Evolutionary conservation across 1,140 invertebrate genomes (phyloP).

Genomic region (Rhagoletis pomonella): DNA sequence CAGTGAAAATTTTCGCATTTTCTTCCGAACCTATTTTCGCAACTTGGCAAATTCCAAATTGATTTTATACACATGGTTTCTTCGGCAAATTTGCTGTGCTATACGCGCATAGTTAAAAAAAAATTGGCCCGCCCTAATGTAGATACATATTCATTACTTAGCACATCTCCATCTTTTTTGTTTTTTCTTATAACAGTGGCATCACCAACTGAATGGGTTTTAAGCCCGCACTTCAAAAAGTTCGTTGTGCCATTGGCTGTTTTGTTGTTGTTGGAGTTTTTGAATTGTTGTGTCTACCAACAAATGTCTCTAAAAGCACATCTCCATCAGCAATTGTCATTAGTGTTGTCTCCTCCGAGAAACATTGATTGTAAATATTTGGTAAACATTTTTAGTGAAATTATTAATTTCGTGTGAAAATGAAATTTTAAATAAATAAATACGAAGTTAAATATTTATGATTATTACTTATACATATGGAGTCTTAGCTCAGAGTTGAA

Average conservation of each 20-base stretch:
- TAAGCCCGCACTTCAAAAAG: neutral
- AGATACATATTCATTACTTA: no score
- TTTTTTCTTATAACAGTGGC: neutral
- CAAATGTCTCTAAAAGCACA: neutral
- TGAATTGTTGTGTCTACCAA: constrained; percentile 8
- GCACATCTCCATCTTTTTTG: no score
- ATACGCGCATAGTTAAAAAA: no score
- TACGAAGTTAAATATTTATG: neutral
- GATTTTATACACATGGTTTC: no score
- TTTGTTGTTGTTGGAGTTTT: constrained; percentile 15
- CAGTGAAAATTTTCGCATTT: no score
- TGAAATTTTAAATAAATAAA: constrained; percentile 54
- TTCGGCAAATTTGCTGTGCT: no score
- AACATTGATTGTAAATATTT: constrained; percentile 36
- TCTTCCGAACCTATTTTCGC: no score
- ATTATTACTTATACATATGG: neutral
- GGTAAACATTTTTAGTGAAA: constrained; percentile 41
- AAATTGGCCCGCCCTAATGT: no score
- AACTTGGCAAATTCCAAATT: no score
- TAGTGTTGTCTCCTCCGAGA: constrained; percentile 37
- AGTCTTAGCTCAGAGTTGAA: neutral
- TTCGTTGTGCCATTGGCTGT: neutral
- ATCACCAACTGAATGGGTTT: neutral
- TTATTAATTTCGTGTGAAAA: constrained; percentile 53
- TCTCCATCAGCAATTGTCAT: constrained; percentile 46